phyloP scores from a whole-genome alignment of 2,113 vertebrate genomes.

The Cryptotis parvus region DNA sequence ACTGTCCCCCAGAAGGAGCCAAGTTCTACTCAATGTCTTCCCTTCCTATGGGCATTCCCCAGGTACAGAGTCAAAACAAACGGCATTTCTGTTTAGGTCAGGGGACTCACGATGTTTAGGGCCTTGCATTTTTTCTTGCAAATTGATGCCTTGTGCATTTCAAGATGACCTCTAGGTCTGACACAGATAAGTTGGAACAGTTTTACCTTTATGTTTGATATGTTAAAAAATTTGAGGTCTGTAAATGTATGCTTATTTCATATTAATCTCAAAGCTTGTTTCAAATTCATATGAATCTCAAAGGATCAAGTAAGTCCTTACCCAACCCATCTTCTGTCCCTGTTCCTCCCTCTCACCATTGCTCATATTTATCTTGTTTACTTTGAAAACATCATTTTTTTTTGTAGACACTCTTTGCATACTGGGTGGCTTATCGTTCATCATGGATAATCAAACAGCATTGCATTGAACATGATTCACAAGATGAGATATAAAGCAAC shows the following conservation, averaged over 20 bases:
- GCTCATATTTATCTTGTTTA: background rate
- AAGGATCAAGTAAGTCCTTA: background rate
- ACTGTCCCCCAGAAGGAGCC: background rate
- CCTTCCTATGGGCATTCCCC: background rate
- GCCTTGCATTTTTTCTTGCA: background rate
- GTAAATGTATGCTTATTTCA: slow-evolving; percentile 6
- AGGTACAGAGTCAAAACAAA: background rate
- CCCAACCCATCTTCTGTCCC: slow-evolving; percentile 24
- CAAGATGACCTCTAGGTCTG: background rate
- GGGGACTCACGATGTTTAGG: background rate
- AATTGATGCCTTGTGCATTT: background rate
- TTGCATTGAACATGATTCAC: background rate
- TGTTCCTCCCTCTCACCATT: background rate
- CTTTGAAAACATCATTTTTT: slow-evolving; percentile 48
- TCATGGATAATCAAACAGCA: background rate
- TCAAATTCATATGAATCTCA: slow-evolving; percentile 29
- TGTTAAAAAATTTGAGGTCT: slow-evolving; percentile 10
- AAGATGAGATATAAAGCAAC: background rate
- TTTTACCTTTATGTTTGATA: background rate
- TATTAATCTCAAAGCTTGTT: slow-evolving; percentile 49
- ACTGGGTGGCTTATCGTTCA: background rate
- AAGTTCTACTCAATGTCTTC: background rate
- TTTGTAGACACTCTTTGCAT: background rate
- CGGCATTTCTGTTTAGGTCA: background rate
- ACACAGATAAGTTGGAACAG: background rate